Base-by-base conservation (phyloP, 2,888 invertebrate species). In the Nematopogon swammerdamellus region DNA sequence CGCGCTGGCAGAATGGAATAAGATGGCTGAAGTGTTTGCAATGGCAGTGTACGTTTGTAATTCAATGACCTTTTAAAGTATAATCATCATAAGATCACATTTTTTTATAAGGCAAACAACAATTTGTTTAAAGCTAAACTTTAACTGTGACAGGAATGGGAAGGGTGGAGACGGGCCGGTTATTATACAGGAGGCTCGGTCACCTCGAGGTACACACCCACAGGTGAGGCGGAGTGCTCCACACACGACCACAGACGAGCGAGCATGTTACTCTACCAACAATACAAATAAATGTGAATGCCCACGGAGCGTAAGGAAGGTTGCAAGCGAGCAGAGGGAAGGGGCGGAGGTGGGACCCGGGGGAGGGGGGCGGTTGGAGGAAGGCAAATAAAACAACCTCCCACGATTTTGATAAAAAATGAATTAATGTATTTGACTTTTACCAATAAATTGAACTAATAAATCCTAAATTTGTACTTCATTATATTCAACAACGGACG, bases 71-170 rank as follows among this genome's bases (percentile, higher is more conserved):
- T 45, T 45, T 20, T 45, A 14, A n/a, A 18, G 19, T 44, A 74
- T 70, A 76, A 69, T 69, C 72, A 68, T 77, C 77, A 73, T 73
- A 77, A 76, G 75, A 79, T 77, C 79, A 79, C 77, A 77, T 75
- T 79, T 71, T n/a, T n/a, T 69, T 68, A 70, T 76, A 79, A 79
- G 79, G 77, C 79, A 77, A 77, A 79, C 76, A 76, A 79, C 76
- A 77, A 76, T 76, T 59, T 36, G 8, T 68, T 77, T 77, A 77
- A 77, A 77, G 77, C 77, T 79, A 76, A 74, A 73, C 72, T 69
- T 72, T 73, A 70, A 36, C 36, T 36, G 36, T 36, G 36, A 36
- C 36, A 36, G 36, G 36, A 36, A 14, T 36, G 8, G 25, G 25
- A 25, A 6, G 25, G 25, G n/a, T n/a, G n/a, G n/a, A n/a, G n/a